These are phyloP conservation scores for Mimachlamys varia DNA, from an alignment of 2,888 invertebrate genomes.

Conservation along the genomic window DNA sequence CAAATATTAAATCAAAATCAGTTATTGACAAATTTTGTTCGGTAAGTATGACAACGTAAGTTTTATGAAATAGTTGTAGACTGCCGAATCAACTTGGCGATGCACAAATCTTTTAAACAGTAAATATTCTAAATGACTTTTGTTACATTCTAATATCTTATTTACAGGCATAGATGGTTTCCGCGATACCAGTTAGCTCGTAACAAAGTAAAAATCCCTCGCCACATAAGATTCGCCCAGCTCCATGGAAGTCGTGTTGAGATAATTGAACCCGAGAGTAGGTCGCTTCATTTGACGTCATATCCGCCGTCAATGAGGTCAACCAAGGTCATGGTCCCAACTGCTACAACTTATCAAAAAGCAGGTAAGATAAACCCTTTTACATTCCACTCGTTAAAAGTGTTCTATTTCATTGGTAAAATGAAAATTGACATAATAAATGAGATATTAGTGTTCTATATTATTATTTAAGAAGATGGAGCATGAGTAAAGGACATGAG, in stretches of 20 bases:
- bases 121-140: too few relatives aligned
- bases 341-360: constrained; percentile 24
- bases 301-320: constrained; percentile 20
- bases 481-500: too few relatives aligned
- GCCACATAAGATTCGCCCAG: neutral
- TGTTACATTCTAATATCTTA: neutral
- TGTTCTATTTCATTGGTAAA: too few relatives aligned
- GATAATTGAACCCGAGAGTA: neutral
- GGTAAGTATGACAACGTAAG: too few relatives aligned
- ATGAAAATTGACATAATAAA: too few relatives aligned
- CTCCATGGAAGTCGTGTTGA: neutral
- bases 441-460: too few relatives aligned
- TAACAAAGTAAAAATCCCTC: neutral
- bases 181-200: neutral
- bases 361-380: neutral
- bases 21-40: too few relatives aligned
- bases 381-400: neutral
- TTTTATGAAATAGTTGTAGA: too few relatives aligned
- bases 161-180: constrained; percentile 13
- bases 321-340: constrained; percentile 8
- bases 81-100: too few relatives aligned
- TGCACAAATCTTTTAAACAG: too few relatives aligned
- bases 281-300: constrained; percentile 9
- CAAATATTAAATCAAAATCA: too few relatives aligned
- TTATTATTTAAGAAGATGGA: too few relatives aligned